Evolutionary conservation across 2,113 vertebrate species (phyloP).

Genomic region (Thinocorus orbignyianus): DNA sequence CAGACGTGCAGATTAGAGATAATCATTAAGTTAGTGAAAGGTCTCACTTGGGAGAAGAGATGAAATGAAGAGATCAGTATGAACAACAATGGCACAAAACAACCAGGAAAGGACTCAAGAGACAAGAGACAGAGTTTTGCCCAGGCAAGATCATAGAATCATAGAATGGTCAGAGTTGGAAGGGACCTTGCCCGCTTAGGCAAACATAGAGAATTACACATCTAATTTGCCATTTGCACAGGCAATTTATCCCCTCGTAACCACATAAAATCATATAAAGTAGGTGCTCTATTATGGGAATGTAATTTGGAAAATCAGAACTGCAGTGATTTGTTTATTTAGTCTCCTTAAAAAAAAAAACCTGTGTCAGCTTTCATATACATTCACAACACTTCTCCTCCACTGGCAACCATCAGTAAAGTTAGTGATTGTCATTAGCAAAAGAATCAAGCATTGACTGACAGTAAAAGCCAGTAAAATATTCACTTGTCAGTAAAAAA

Average conservation of each 20-base stretch:
- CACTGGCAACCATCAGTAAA: conserved; percentile 9
- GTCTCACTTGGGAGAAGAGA: neutral
- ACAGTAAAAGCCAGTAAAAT: conserved; percentile 54
- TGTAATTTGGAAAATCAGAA: neutral
- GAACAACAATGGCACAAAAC: neutral
- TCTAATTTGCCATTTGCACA: neutral
- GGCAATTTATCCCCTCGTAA: neutral
- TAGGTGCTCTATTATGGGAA: neutral
- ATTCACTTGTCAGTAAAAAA: conserved; percentile 61
- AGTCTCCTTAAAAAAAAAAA: neutral
- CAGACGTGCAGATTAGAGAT: neutral
- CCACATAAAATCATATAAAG: neutral
- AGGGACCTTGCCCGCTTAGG: too few species aligned
- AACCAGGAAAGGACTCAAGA: neutral
- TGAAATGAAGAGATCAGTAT: neutral
- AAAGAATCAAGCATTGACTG: conserved; percentile 51
- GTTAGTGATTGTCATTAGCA: conserved; percentile 24
- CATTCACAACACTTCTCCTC: neutral
- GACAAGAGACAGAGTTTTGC: neutral
- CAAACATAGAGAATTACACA: neutral
- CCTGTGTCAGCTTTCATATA: neutral
- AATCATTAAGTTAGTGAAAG: neutral
- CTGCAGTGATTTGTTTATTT: conserved; percentile 25
- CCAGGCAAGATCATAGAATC: neutral
- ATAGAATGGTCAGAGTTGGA: too few species aligned